Base-by-base conservation (phyloP, 2,888 invertebrate genomes). In the Congeria kusceri region DNA sequence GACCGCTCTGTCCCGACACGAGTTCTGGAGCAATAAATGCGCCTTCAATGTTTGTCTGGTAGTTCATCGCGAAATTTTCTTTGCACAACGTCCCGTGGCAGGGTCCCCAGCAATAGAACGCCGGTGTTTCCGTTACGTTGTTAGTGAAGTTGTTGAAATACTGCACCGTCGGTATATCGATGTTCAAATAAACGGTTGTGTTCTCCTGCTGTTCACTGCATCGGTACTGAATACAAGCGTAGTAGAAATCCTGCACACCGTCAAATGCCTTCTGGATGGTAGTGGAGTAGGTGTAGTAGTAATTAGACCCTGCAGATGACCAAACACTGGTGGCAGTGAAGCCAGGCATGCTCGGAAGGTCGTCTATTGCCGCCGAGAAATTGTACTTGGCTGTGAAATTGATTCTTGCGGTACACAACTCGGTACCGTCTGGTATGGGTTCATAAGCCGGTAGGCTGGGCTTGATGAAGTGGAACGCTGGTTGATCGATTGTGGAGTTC, bases 391-490 rank as follows among this genome's bases (percentile, higher is more conserved):
- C 68, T 15, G 18, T 15, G 15, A 76, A 66, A 11, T 18, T 56
- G 27, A 77, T 44, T 23, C 77, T 49, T 13, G 71, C 77, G n/a
- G 77, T 77, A 29, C 77, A 77, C 5, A 77, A 44, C 9, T 71
- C 39, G 18, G 66, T 59, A n/a, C 47, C 71, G 20, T 53, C 66
- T 15, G 77, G 70, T 7, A 66, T 46, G 4, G 77, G 77, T 28
- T 47, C 63, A 27, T 77, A 77, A 32, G 70, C 71, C 20, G 77
- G 77, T 46, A 58, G 29, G 15, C 49, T 47, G 0, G 66, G 63
- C 29, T 77, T 77, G n/a, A 57, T 46, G 57, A 77, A 77, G 39
- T 77, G 77, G 18, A 77, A 57, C 1, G 77, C 77, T 7, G 77
- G 62, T 28, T 67, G 61, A 7, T 29, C 25, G 18, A 72, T 39